Evolutionary conservation across 2,113 vertebrate species (phyloP).

Genomic region (Labeo rohita): DNA sequence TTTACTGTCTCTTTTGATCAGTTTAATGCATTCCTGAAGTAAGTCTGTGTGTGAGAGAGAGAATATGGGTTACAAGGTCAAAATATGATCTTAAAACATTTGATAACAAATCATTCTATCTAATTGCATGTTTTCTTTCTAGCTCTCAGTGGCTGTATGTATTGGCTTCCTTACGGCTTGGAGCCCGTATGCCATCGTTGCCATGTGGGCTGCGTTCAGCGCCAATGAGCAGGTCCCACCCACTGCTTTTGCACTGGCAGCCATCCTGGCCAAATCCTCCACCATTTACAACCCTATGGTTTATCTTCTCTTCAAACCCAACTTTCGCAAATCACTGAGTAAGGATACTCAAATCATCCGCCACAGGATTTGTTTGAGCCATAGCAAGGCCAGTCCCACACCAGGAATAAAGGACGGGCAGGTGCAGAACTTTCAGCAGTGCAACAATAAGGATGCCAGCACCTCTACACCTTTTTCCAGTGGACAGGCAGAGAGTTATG

Average conservation of each 20-base stretch:
- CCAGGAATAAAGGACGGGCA: neutral
- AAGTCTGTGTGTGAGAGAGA: neutral
- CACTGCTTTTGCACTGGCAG: conserved; percentile 33
- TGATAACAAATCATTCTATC: neutral
- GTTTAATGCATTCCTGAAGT: neutral
- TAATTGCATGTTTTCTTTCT: neutral
- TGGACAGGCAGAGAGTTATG: conserved; percentile 20
- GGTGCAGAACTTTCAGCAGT: conserved; percentile 1
- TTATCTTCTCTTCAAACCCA: conserved; percentile 54
- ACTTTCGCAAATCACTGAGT: conserved; percentile 50
- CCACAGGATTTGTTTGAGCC: conserved; percentile 37
- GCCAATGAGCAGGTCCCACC: conserved; percentile 42
- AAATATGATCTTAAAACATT: neutral
- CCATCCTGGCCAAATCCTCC: conserved; percentile 52
- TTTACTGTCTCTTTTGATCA: neutral
- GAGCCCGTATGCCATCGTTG: conserved; percentile 52
- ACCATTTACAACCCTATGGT: conserved; percentile 53
- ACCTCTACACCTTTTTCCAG: conserved; percentile 33
- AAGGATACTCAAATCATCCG: conserved; percentile 29
- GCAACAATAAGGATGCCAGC: conserved; percentile 17
- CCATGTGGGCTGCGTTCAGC: conserved; percentile 55
- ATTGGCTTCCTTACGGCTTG: conserved; percentile 51
- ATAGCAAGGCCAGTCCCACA: conserved; percentile 18
- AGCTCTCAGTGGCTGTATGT: conserved; percentile 58
- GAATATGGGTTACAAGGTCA: neutral